Conservation (phyloP, 2,797 vertebrate species). For the Neostethus bicornis region DNA sequence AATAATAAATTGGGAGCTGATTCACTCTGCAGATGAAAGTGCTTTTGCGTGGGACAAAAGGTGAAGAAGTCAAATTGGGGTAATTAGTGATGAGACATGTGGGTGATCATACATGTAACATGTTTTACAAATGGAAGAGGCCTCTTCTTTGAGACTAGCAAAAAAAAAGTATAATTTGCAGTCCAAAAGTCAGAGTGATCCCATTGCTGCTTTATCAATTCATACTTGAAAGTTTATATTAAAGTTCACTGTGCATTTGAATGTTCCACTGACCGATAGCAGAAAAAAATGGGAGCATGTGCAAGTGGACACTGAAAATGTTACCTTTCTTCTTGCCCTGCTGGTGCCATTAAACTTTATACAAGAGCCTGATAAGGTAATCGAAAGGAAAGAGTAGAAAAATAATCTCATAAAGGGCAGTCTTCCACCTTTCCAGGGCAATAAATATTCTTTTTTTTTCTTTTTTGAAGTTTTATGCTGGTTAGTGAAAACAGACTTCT, state of each 20-base stretch:
- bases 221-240: slow-evolving; percentile 20
- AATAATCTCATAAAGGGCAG: slow-evolving; percentile 36
- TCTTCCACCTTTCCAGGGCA: slow-evolving; percentile 39
- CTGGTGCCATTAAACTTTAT: slow-evolving; percentile 49
- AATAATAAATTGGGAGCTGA: slow-evolving; percentile 30
- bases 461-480: slow-evolving; percentile 12
- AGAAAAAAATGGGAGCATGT: slow-evolving; percentile 5
- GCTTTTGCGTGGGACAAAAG: slow-evolving; percentile 12
- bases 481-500: slow-evolving; percentile 18
- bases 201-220: slow-evolving; percentile 25
- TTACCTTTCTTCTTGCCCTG: slow-evolving; percentile 48
- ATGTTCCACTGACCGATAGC: slow-evolving; percentile 8
- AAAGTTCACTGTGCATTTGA: slow-evolving; percentile 34
- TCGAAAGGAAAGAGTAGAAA: slow-evolving; percentile 41
- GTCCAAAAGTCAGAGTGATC: slow-evolving; percentile 9
- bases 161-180: slow-evolving; percentile 29
- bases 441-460: slow-evolving; percentile 28
- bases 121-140: slow-evolving; percentile 7
- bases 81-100: slow-evolving; percentile 30
- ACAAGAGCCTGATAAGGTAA: slow-evolving; percentile 54
- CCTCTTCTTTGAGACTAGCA: slow-evolving; percentile 12
- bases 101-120: slow-evolving; percentile 34
- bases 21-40: slow-evolving; percentile 21
- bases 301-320: slow-evolving; percentile 33
- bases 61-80: slow-evolving; percentile 31